Evolutionary conservation across 2,113 vertebrate species (phyloP).

Genomic region (Pteruthius melanotis): DNA sequence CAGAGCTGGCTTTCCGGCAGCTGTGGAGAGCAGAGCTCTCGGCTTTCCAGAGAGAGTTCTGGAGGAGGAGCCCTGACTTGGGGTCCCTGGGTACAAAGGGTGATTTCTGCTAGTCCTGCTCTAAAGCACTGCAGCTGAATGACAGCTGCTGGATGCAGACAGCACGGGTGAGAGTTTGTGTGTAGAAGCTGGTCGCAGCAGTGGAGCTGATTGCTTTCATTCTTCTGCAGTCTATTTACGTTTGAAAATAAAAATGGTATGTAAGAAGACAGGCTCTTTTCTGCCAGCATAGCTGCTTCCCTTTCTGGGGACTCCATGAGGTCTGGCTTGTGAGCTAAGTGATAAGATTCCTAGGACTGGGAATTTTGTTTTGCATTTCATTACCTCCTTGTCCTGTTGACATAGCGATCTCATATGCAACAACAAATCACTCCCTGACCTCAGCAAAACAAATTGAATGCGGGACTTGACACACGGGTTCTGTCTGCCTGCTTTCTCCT

Average conservation of each 20-base stretch:
- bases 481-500: background rate
- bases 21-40: background rate
- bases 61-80: conserved; percentile 79
- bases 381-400: conserved; percentile 23
- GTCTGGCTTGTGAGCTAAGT: background rate
- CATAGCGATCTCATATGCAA: conserved; percentile 48
- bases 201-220: background rate
- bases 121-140: background rate
- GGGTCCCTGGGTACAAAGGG: conserved; percentile 89
- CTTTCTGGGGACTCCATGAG: background rate
- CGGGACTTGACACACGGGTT: background rate
- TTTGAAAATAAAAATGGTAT: conserved; percentile 35
- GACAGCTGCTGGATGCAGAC: background rate
- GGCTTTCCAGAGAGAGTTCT: conserved; percentile 25
- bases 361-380: conserved; percentile 40
- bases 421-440: conserved; percentile 1
- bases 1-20: background rate
- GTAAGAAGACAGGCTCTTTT: background rate
- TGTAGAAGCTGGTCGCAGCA: background rate
- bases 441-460: background rate
- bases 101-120: conserved; percentile 66
- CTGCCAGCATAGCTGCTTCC: background rate
- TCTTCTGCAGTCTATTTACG: conserved; percentile 21
- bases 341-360: conserved; percentile 43
- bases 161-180: background rate